phyloP scores from a whole-genome alignment of 2,113 vertebrate genomes.

The Corynorhinus townsendii region DNA sequence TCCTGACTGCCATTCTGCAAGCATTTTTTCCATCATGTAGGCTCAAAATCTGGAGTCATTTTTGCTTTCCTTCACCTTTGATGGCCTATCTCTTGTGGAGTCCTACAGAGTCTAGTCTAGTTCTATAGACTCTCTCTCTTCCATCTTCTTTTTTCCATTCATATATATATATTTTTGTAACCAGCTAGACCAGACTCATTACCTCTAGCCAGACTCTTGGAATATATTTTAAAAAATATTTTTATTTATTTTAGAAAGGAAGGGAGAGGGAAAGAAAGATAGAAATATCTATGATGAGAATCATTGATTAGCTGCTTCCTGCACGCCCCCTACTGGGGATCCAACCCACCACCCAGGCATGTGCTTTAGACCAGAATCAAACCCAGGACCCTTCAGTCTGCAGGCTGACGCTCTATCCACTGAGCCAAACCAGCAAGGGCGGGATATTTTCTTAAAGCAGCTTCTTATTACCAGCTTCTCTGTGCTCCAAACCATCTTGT shows the following conservation, averaged over 20 bases:
- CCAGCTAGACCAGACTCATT: background rate
- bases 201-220: background rate
- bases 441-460: background rate
- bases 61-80: background rate
- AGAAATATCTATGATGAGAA: no score
- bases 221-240: background rate
- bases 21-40: background rate
- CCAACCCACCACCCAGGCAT: no score
- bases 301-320: no score
- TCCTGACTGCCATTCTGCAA: background rate
- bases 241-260: no score
- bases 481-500: background rate
- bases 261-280: no score
- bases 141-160: background rate
- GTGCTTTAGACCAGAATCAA: no score
- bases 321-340: no score
- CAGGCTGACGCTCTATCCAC: no score
- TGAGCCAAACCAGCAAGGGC: no score
- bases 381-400: no score
- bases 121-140: background rate
- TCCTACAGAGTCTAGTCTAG: background rate
- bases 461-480: background rate
- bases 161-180: background rate
- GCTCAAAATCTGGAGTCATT: background rate
- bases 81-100: background rate